Evolutionary conservation across 1,140 invertebrate genomes (phyloP).

Genomic region (Zaprionus kolodkinae): DNA sequence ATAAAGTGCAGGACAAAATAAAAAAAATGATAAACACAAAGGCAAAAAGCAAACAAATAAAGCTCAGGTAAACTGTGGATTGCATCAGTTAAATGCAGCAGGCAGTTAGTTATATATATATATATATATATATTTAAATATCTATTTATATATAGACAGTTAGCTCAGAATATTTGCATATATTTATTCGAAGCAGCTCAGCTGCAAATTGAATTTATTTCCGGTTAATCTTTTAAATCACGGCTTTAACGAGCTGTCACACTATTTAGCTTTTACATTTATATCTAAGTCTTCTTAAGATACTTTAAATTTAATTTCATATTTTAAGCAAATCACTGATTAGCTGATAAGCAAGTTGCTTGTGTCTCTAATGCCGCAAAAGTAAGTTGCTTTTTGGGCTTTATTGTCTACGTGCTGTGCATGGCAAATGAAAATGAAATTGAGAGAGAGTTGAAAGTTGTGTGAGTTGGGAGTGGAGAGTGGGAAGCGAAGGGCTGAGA

Average conservation of each 20-base stretch:
- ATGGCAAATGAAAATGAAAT: constrained; percentile 32
- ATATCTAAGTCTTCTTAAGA: background rate
- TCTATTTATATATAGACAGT: constrained; percentile 5
- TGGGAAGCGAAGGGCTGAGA: too few species aligned
- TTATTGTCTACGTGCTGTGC: constrained; percentile 65
- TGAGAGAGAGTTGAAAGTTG: background rate
- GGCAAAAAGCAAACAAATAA: constrained; percentile 53
- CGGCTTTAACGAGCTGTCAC: background rate
- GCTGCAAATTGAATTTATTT: background rate
- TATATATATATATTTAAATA: background rate
- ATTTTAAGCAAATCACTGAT: constrained; percentile 22
- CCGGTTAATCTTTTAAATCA: background rate
- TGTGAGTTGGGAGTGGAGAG: background rate
- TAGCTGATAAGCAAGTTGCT: constrained; percentile 50
- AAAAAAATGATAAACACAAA: background rate
- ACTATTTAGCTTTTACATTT: background rate
- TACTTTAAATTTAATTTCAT: constrained; percentile 8
- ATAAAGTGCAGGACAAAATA: constrained; percentile 27
- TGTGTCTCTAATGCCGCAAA: constrained; percentile 41
- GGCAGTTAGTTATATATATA: constrained; percentile 30
- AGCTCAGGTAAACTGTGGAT: constrained; percentile 51
- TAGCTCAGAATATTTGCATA: constrained; percentile 5
- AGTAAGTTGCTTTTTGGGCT: constrained; percentile 16
- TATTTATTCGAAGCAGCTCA: background rate
- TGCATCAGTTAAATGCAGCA: constrained; percentile 22